Conservation (phyloP, 2,888 invertebrate genomes). For the Cyrtodaria siliqua region DNA sequence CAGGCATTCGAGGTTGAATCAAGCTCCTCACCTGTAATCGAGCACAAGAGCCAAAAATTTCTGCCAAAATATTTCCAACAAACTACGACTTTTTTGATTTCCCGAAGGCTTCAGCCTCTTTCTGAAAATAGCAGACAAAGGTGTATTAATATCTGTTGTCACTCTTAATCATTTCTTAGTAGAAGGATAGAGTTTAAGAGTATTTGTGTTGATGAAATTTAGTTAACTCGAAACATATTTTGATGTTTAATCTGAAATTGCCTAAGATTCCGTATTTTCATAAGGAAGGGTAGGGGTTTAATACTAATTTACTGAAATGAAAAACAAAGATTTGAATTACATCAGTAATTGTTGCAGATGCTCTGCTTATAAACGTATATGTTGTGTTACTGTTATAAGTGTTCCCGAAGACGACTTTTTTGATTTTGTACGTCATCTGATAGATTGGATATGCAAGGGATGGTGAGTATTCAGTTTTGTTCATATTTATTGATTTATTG, state of each 20-base stretch:
- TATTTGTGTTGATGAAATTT: too few species aligned
- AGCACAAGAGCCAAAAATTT: constrained; percentile 94
- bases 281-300: too few species aligned
- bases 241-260: too few species aligned
- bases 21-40: too few species aligned
- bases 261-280: too few species aligned
- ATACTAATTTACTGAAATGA: too few species aligned
- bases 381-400: constrained; percentile 90
- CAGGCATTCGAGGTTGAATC: constrained; percentile 97
- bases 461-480: constrained; percentile 87
- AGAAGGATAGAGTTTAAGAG: too few species aligned
- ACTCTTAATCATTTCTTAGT: too few species aligned
- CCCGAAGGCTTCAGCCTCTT: constrained; percentile 97
- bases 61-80: constrained; percentile 92
- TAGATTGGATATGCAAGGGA: constrained; percentile 95
- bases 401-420: constrained; percentile 97
- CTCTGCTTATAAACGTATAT: neutral
- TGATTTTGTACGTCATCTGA: constrained; percentile 96
- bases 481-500: too few species aligned
- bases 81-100: constrained; percentile 92
- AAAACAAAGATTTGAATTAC: too few species aligned
- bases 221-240: too few species aligned
- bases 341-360: neutral
- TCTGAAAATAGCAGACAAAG: constrained; percentile 97
- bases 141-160: too few species aligned